Base-by-base conservation (phyloP, 2,113 vertebrate species). In the Caretta caretta region DNA sequence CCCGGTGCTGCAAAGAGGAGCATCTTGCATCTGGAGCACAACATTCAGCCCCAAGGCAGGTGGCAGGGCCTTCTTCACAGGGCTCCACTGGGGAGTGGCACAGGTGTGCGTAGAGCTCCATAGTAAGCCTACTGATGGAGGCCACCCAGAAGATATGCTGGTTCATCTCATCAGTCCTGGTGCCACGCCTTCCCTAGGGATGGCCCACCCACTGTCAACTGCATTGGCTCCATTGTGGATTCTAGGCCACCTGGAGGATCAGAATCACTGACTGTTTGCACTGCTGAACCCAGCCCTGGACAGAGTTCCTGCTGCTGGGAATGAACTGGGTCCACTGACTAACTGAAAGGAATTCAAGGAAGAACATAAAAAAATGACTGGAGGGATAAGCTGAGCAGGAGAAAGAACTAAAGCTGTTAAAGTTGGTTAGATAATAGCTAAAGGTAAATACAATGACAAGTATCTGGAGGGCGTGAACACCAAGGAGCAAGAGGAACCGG, bases 271-370 rank as follows among this genome's bases (percentile, higher is more conserved):
- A 62, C 5, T 49, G 38, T 5, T 53, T 38, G 27, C 3, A 0
- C 0, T 7, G 49, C 56, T 51, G 57, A 0, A 11, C 7, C 42
- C 1, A 2, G 14, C 16, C 54, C 83, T 8, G 1, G 1, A 49
- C 19, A 59, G 8, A 49, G 1, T 48, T 56, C 89, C 16, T 0
- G 4, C 38, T 75, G 20, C n/a, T 5, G 81, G 80, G 79, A 95
- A 2, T 2, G 13, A 80, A 42, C 24, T 46, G 2, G 1, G 29
- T 27, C 24, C 12, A 29, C 57, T 46, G 22, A n/a, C 51, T 17
- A 20, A 25, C 9, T 2, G 51, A 85, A 65, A 5, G 3, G 72
- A 59, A 49, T 24, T 81, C 54, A 79, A 86, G 62, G 31, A 72
- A 46, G 27, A 35, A 16, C 54, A 49, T 90, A 59, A 59, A 83